These are phyloP conservation scores for Laticauda laticaudata DNA, from an alignment of 2,113 vertebrate species.

Conservation along the genomic window DNA sequence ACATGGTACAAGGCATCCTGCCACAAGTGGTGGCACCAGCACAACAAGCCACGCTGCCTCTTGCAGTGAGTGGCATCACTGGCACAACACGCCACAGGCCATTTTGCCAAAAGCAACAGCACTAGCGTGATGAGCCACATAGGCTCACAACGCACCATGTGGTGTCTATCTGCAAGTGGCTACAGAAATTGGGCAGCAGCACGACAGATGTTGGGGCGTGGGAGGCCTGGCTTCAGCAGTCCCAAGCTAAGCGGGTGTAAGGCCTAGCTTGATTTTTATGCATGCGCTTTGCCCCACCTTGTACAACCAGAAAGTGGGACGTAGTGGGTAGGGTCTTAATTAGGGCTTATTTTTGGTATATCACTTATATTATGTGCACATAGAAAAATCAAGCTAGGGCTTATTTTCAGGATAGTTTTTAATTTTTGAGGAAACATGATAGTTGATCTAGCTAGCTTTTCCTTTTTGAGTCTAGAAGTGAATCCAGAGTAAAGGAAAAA, in stretches of 20 bases:
- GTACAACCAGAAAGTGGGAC: background rate
- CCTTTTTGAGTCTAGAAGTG: background rate
- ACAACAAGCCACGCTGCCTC: too few species aligned
- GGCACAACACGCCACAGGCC: too few species aligned
- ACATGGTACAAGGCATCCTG: too few species aligned
- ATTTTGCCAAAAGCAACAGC: too few species aligned
- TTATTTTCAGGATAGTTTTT: background rate
- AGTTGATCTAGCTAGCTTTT: background rate
- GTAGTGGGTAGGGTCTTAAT: background rate
- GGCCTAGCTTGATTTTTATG: background rate
- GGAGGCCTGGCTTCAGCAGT: background rate
- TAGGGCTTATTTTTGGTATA: background rate
- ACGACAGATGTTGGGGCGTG: accelerated
- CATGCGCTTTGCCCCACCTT: background rate
- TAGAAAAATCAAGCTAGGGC: background rate
- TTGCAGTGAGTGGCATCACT: too few species aligned
- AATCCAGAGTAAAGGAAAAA: background rate
- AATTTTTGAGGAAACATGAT: background rate
- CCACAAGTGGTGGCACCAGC: too few species aligned
- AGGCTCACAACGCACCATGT: too few species aligned
- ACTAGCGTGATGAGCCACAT: background rate
- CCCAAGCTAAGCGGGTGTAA: background rate
- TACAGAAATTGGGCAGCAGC: background rate
- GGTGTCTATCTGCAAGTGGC: background rate
- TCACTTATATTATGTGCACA: background rate